Evolutionary conservation across 2,888 invertebrate species (phyloP), one percentile per base, ranked within the genome.

Genomic region (Agrochola litura): DNA sequence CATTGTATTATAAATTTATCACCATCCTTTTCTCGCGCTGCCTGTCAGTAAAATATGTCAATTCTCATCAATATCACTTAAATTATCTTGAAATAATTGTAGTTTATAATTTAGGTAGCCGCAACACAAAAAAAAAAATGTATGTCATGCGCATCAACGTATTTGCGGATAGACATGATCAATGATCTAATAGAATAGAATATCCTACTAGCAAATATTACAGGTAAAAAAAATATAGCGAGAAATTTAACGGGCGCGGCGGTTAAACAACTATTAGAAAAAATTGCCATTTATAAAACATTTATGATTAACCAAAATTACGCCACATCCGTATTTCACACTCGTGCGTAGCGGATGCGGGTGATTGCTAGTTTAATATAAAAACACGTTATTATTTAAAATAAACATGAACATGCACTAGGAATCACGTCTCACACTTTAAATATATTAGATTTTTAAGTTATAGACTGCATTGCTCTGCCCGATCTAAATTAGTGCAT

Each of bases 401-500:
- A 43, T 43, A 52, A 65, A 65, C 25, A 79, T 54, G 16, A 73
- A 61, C 79, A 79, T 79, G 79, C 78, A 46, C n/a, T 54, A 41
- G 61, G n/a, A 72, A 14, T 70, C 30, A 77, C 41, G 10, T 14
- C 56, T 37, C 77, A 64, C 54, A 67, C 46, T 79, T 30, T 8
- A 58, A 41, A 46, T 1, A 54, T 54, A 79, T 72, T 65, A 70
- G 78, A 77, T 76, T 41, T n/a, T 54, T 16, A 6, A 8, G 77
- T 66, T 43, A 30, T 16, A 16, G 22, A 71, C 41, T 78, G 37
- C 43, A 54, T 54, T 22, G 3, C 43, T 72, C 65, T 60, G 60
- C 2, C 19, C 56, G 16, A 67, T 58, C 41, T 65, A n/a, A 68
- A 76, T 79, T 69, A 85, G 65, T 79, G n/a, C 30, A 79, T 61